Conservation (phyloP, 2,113 vertebrate species). For the Apistogramma diplotaenia region DNA sequence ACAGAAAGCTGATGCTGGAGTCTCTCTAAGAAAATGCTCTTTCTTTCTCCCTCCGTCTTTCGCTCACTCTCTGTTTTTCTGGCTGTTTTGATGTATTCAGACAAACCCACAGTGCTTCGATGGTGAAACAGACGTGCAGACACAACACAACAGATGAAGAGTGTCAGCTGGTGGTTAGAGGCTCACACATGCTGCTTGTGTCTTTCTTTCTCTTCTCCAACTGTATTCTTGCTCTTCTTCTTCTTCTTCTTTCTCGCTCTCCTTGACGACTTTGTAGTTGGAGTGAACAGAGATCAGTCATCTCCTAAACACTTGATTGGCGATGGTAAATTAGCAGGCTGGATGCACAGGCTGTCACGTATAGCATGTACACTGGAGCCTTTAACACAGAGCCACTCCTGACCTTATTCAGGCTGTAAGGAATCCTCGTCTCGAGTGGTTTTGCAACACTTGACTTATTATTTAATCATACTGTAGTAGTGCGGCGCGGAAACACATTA, state of each 20-base stretch:
- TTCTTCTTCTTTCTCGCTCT: conserved; percentile 25
- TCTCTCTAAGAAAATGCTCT: conserved; percentile 64
- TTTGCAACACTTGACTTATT: conserved; percentile 39
- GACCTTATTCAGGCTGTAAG: conserved; percentile 16
- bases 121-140: conserved; percentile 69
- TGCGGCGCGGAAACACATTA: conserved; percentile 21
- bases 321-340: conserved; percentile 5
- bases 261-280: conserved; percentile 27
- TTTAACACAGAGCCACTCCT: conserved; percentile 4
- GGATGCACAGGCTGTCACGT: conserved; percentile 8
- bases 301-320: conserved; percentile 48
- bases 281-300: conserved; percentile 55
- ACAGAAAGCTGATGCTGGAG: conserved; percentile 54
- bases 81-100: conserved; percentile 68
- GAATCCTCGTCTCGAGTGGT: conserved; percentile 2
- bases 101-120: conserved; percentile 67
- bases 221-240: conserved; percentile 23
- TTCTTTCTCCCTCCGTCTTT: conserved; percentile 38
- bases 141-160: conserved; percentile 75
- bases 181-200: conserved; percentile 67
- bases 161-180: conserved; percentile 73
- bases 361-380: conserved; percentile 1
- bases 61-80: conserved; percentile 36
- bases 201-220: conserved; percentile 42
- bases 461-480: conserved; percentile 41